These are phyloP conservation scores for Chelon labrosus DNA, from an alignment of 2,797 vertebrate species.

Conservation along the genomic window DNA sequence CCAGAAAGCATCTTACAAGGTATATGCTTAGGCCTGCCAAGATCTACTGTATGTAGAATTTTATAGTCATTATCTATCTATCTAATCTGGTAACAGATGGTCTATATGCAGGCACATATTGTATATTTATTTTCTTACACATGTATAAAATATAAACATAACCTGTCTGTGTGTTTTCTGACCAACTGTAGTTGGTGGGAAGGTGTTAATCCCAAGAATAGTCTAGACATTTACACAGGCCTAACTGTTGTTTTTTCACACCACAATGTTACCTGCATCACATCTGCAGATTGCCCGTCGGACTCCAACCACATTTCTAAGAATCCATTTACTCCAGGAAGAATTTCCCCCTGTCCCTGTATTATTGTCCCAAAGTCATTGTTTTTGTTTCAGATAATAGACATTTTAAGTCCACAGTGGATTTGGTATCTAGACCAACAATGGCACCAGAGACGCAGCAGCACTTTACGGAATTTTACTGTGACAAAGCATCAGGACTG, in stretches of 20 bases:
- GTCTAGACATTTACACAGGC: constrained; percentile 84
- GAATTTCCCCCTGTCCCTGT: constrained; percentile 35
- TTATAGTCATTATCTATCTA: constrained; percentile 5
- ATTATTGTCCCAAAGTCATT: constrained; percentile 46
- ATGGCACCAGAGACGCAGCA: constrained; percentile 64
- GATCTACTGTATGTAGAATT: constrained; percentile 1
- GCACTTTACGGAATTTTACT: constrained; percentile 73
- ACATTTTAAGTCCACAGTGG: constrained; percentile 52
- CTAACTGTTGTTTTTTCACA: constrained; percentile 86
- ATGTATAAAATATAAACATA: constrained; percentile 51
- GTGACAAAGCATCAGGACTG: constrained; percentile 74
- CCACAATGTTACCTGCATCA: constrained; percentile 83
- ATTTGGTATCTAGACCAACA: constrained; percentile 62
- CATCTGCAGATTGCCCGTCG: constrained; percentile 79
- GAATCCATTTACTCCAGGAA: constrained; percentile 54
- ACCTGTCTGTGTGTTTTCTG: constrained; percentile 47
- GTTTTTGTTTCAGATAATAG: constrained; percentile 53
- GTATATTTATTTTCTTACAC: constrained; percentile 25
- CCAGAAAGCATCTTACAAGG: constrained; percentile 21
- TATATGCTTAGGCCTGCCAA: constrained; percentile 16
- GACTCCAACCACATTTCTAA: constrained; percentile 64
- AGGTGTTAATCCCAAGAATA: constrained; percentile 81
- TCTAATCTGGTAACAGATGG: constrained; percentile 16
- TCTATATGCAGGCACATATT: not conserved
- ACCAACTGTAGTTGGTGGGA: constrained; percentile 75